These are phyloP conservation scores for Unio pictorum DNA, from an alignment of 2,888 invertebrate species.

Conservation along the genomic window DNA sequence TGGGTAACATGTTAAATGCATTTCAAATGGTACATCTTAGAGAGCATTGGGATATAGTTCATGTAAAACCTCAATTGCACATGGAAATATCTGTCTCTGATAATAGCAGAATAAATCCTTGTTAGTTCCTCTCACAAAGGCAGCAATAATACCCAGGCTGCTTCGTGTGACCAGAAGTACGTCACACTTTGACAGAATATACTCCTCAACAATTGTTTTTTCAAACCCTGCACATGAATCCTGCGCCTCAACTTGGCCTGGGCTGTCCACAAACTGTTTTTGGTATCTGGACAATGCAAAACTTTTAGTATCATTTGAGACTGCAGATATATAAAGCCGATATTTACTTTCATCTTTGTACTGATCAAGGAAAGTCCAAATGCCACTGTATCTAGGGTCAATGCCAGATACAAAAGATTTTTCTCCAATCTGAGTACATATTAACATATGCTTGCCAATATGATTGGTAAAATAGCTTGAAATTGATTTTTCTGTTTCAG, in stretches of 20 bases:
- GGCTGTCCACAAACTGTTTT: slow-evolving; percentile 9
- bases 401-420: too few relatives aligned
- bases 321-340: slow-evolving; percentile 14
- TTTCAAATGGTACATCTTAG: too few relatives aligned
- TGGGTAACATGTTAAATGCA: too few relatives aligned
- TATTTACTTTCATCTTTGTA: slow-evolving; percentile 5
- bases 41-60: too few relatives aligned
- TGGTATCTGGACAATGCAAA: slow-evolving; percentile 7
- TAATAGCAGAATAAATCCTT: too few relatives aligned
- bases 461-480: slow-evolving; percentile 1
- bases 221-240: slow-evolving; percentile 9
- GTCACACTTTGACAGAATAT: slow-evolving; percentile 12
- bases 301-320: slow-evolving; percentile 9
- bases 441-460: too few relatives aligned
- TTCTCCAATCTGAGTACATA: too few relatives aligned
- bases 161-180: slow-evolving; percentile 12
- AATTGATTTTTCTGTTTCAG: not conserved
- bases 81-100: too few relatives aligned
- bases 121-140: not conserved
- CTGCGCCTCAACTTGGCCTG: not conserved
- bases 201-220: slow-evolving; percentile 15
- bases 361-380: slow-evolving; percentile 8
- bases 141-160: slow-evolving; percentile 20
- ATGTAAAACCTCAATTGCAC: too few relatives aligned
- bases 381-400: too few relatives aligned